Base-by-base conservation (phyloP, 2,113 vertebrate genomes). In the Dunckerocampus dactyliophorus region DNA sequence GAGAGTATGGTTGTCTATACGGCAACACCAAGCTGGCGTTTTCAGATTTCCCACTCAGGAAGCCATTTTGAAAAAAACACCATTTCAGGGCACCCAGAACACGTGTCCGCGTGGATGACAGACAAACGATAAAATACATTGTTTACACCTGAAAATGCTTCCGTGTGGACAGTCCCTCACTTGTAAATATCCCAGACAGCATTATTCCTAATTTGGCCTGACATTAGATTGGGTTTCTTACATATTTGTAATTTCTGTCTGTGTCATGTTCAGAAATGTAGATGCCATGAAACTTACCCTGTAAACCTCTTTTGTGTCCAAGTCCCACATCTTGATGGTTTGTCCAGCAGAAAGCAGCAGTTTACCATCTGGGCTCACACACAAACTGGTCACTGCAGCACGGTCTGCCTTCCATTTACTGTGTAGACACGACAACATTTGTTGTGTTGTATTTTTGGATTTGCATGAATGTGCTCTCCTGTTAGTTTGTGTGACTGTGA, bases 371-470 rank as follows among this genome's bases (percentile, higher is more conserved):
- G 95, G 95, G 81, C 94, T 96, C 84, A 98, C 89, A 81, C 94
- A 97, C 63, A 99, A 62, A 77, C 92, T 92, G 72, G 89, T 98
- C 79, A 99, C 92, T 0, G 94, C 93, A 61, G 91, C 89, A 3
- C 89, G 93, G 86, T 99, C 95, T 0, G 92, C 97, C 91, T 98
- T 99, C 97, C 97, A 99, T 88, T 97, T 98, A 89, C 97, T 98
- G 75, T 50, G 66, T 1, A 47, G 22, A 50, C 8, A 63, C 17
- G 65, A 53, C 0, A 74, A 20, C 74, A 42, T 19, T 46, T 20
- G 15, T 28, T 9, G 42, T 21, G 19, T 62, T 17, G 7, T 28
- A 28, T 28, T 28, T n/a, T 2, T 13, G 14, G 42, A n/a, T 12
- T 37, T 3, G 10, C 2, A 28, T 51, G 50, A 3, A 53, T 31